Evolutionary conservation across 1,140 invertebrate species (phyloP), one percentile per base, ranked within the genome.

Genomic region (Copidosoma floridanum): DNA sequence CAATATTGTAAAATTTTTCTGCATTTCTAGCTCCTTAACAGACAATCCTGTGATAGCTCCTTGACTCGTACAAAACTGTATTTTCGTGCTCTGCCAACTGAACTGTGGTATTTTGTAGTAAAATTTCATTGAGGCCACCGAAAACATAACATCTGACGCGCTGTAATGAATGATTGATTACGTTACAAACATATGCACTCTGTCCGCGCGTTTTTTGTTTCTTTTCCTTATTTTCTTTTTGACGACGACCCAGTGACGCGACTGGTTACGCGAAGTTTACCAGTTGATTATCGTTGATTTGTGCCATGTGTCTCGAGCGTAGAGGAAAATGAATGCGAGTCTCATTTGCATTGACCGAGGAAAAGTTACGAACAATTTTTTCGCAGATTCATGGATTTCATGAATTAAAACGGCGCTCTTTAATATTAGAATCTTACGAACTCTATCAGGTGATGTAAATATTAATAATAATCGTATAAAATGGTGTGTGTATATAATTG

Each of bases 401-500:
- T 53, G 27, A 3, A 37, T 38, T 54, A 37, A 16, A 40, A 35
- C 10, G 4, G 3, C 35, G 21, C 10, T 37, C 48, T 47, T 24
- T 47, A 14, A 53, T 12, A 44, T 16, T 38, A 59, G 23, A 46
- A 18, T 18, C 32, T n/a, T 52, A 24, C 40, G 53, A 51, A 32
- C 23, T 7, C 12, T 29, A 29, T 43, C 16, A 21, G 48, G 46
- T 46, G 18, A 41, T 61, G 52, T 55, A 55, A 2, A 61, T 61
- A 61, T 55, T 48, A 2, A 61, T 61, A 61, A 61, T 55, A 61
- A 54, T 40, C 32, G 40, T 50, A 11, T 35, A 24, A 50, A 55
- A 48, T 48, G 44, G 38, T 61, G 41, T 50, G 29, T 61, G 52
- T 61, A 61, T 61, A 61, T 61, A 61, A 41, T 61, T 55, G 59